These are phyloP conservation scores for Procavia capensis DNA, from an alignment of 2,113 vertebrate species.

Conservation along the genomic window DNA sequence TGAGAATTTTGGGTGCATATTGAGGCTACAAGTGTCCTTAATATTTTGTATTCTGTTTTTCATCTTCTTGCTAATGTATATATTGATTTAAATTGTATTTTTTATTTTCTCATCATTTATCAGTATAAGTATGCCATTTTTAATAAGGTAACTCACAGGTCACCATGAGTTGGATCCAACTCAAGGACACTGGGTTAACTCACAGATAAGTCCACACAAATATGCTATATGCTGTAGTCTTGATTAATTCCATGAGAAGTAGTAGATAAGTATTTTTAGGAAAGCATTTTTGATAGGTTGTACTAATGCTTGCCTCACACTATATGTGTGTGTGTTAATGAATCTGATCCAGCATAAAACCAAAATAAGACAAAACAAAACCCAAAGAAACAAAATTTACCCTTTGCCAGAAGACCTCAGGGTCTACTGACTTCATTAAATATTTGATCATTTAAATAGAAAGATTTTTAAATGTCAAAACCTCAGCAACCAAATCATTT, in stretches of 20 bases:
- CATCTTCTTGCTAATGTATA: neutral
- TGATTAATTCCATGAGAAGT: neutral
- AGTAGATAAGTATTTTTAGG: neutral
- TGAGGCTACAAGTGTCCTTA: neutral
- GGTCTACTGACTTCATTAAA: conserved; percentile 4
- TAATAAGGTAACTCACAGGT: neutral
- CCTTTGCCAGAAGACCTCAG: neutral
- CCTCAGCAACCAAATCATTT: neutral
- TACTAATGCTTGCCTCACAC: neutral
- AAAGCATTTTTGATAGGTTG: neutral
- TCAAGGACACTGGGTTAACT: neutral
- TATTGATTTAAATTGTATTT: neutral
- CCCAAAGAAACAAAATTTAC: neutral
- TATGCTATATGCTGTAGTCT: neutral
- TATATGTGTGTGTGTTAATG: neutral
- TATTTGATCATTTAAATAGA: conserved; percentile 45
- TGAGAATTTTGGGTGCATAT: neutral
- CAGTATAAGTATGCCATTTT: neutral
- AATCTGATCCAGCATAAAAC: neutral
- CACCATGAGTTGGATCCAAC: no score
- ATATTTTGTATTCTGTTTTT: neutral
- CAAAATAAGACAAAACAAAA: neutral
- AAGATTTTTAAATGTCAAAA: conserved; percentile 61
- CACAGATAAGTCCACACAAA: neutral
- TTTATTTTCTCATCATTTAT: neutral